These are phyloP conservation scores for Sanderia malayensis DNA, from an alignment of 30 jellyfish, hydroid and myxozoan species.

Conservation along the genomic window DNA sequence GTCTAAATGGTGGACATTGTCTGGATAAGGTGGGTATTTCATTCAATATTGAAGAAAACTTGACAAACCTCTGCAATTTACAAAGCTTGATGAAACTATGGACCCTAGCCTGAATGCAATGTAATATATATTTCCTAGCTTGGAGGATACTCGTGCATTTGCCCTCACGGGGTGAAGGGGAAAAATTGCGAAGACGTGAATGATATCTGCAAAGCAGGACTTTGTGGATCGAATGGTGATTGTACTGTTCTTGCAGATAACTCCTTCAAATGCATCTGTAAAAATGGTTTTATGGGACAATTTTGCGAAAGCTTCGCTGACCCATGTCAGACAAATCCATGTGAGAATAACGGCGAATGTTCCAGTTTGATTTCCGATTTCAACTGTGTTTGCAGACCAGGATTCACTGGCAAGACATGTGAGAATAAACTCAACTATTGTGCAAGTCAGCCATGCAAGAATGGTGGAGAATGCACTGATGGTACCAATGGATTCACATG, in stretches of 20 bases:
- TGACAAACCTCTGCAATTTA: no score
- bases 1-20: slow-evolving; percentile 89
- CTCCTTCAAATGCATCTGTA: slow-evolving; percentile 79
- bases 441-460: slow-evolving; percentile 73
- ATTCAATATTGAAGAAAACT: no score
- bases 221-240: slow-evolving; percentile 69
- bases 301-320: slow-evolving; percentile 81
- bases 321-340: slow-evolving; percentile 80
- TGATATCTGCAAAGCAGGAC: slow-evolving; percentile 58
- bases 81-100: no score
- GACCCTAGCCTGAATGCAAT: no score
- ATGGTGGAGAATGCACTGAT: slow-evolving; percentile 81
- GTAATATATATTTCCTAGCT: no score
- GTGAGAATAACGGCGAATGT: slow-evolving; percentile 75
- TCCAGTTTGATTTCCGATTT: slow-evolving; percentile 41
- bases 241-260: slow-evolving; percentile 79
- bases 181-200: slow-evolving; percentile 64
- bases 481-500: slow-evolving; percentile 62
- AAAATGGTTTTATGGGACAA: slow-evolving; percentile 73
- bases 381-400: slow-evolving; percentile 79
- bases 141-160: slow-evolving; percentile 64
- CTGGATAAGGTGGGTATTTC: slow-evolving; percentile 87
- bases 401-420: slow-evolving; percentile 82
- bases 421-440: slow-evolving; percentile 71
- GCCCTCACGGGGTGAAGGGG: slow-evolving; percentile 85